Evolutionary conservation across 2,113 vertebrate genomes (phyloP), one percentile per base, ranked within the genome.

Genomic region (Pitta sordida): DNA sequence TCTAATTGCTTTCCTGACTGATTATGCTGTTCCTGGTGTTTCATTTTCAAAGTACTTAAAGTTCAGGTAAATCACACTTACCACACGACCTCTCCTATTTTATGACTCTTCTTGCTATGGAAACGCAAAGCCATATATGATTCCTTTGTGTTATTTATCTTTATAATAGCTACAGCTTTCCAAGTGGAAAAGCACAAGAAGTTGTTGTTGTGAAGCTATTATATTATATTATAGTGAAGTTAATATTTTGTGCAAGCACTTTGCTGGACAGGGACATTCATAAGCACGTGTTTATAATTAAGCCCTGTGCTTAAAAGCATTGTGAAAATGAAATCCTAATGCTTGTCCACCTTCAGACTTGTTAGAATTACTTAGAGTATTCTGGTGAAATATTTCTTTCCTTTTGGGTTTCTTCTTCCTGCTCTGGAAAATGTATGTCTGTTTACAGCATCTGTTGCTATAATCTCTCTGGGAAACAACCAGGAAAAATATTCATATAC

Each of bases 1-100:
- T 82, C 71, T 96, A 96, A 96, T 96, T 96, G 91, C 93, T 91
- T 82, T 94, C 75, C 91, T 90, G 91, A 80, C 91, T 87, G 95
- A 95, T 96, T 96, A 96, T 85, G 91, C 93, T 86, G 78, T 88
- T 96, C 87, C 93, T 93, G 90, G 94, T 96, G 94, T 96, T 95
- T 96, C 93, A 95, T 96, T 96, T 96, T 96, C 90, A 77, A 94
- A 87, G 87, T 52, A 88, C 85, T 95, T 96, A 88, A 93, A 93
- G 91, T 77, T 88, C 90, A 95, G 94, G 89, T 96, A 96, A 96
- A 96, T 95, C 94, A 96, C 90, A 90, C 88, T 93, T 94, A 8
- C 67, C 67, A 93, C 55, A 80, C 34, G 91, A 93, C 93, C 91
- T 96, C 51, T 90, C 56, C 56, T 77, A 8, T 80, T 95, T 96